These are phyloP conservation scores for Acrobasis suavella DNA, from an alignment of 2,888 invertebrate species.

Conservation along the genomic window DNA sequence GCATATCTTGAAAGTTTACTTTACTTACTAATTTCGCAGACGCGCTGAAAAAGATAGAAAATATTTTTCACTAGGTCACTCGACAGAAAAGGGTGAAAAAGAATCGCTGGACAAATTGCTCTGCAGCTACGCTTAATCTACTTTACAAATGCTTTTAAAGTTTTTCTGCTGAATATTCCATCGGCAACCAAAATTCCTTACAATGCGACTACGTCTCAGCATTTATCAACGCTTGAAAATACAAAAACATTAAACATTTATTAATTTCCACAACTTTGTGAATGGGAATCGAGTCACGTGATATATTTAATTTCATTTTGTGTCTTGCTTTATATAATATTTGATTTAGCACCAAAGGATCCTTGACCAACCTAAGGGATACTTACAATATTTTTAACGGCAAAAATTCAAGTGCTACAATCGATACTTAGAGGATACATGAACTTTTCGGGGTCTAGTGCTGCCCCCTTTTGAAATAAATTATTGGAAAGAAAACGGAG, in stretches of 20 bases:
- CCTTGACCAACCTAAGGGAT: background rate
- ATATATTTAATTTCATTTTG: constrained; percentile 9
- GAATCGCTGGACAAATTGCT: constrained; percentile 65
- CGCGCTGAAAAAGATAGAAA: constrained; percentile 42
- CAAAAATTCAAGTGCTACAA: no score
- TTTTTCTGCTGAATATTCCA: constrained; percentile 52
- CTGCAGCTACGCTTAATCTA: constrained; percentile 63
- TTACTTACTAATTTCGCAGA: constrained; percentile 49
- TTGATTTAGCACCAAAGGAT: background rate
- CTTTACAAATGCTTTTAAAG: constrained; percentile 67
- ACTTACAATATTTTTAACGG: no score
- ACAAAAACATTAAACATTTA: constrained; percentile 26
- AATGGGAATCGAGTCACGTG: constrained; percentile 10
- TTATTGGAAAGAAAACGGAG: no score
- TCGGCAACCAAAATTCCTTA: constrained; percentile 41
- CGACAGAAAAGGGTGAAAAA: constrained; percentile 53
- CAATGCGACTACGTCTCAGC: constrained; percentile 29
- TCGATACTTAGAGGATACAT: no score
- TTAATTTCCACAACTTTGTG: constrained; percentile 23
- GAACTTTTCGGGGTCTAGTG: no score
- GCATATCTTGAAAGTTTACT: constrained; percentile 57
- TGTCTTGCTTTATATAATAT: no score
- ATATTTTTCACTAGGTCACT: constrained; percentile 59
- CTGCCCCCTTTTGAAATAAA: no score
- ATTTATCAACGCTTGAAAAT: constrained; percentile 30